Evolutionary conservation across 2,888 invertebrate genomes (phyloP).

Genomic region (Chaitophorus viminalis): DNA sequence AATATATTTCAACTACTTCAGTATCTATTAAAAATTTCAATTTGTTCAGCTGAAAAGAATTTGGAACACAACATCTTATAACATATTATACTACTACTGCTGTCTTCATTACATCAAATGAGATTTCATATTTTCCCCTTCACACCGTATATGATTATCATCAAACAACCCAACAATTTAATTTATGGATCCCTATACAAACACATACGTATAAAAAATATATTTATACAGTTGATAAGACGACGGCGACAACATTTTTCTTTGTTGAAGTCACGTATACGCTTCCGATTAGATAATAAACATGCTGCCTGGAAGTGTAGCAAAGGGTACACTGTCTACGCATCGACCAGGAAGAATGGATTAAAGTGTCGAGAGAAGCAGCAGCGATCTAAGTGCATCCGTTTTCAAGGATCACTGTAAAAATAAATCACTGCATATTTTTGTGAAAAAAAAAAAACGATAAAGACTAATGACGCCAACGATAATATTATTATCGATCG

Average conservation of each 20-base stretch:
- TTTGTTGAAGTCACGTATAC: conserved; percentile 56
- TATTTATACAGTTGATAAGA: conserved; percentile 25
- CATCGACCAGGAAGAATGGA: neutral
- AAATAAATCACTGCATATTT: conserved; percentile 54
- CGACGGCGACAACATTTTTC: conserved; percentile 38
- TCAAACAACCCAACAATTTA: conserved; percentile 50
- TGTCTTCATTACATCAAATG: conserved; percentile 16
- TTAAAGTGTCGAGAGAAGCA: neutral
- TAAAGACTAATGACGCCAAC: conserved; percentile 61
- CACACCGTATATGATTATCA: conserved; percentile 9
- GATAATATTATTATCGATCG: conserved; percentile 61
- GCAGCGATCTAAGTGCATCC: neutral
- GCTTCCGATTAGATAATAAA: conserved; percentile 53
- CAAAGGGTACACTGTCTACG: neutral
- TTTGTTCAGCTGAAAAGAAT: conserved; percentile 17
- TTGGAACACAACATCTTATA: neutral
- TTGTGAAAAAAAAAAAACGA: conserved; percentile 29
- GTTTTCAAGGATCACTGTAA: conserved; percentile 53
- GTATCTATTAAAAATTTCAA: conserved; percentile 14
- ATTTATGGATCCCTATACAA: conserved; percentile 30
- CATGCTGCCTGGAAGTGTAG: neutral
- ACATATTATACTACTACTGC: neutral
- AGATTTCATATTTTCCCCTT: conserved; percentile 7
- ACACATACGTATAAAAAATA: neutral
- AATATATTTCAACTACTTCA: conserved; percentile 8